A percentile compares a stretch with the other conserved stretches of the same genome.
Conservation (phyloP, 2,113 vertebrate genomes). For the Hypocryptadius cinnamomeus region DNA sequence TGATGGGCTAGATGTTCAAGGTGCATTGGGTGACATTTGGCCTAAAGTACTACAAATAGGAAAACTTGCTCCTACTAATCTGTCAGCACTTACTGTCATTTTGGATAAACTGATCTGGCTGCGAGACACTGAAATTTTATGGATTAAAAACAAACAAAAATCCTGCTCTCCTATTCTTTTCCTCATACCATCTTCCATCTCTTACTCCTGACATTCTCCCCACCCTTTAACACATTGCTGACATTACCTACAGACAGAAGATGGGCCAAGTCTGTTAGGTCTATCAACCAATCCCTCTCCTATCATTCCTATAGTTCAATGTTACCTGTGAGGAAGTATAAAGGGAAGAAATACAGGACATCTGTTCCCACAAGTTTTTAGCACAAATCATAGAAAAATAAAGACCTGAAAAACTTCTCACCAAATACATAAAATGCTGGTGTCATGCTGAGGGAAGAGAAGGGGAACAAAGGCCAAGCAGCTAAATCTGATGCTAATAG, state of each 20-base stretch:
- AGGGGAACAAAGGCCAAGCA: neutral
- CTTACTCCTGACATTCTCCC: neutral
- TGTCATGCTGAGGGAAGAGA: neutral
- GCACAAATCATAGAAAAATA: neutral
- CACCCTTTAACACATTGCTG: neutral
- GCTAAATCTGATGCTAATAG: neutral
- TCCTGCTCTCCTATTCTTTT: neutral
- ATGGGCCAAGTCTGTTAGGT: neutral
- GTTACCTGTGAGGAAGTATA: neutral
- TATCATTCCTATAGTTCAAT: fast-evolving
- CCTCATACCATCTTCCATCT: neutral
- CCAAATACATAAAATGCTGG: neutral
- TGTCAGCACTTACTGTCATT: neutral
- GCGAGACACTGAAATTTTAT: neutral
- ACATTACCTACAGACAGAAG: neutral
- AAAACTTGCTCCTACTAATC: neutral
- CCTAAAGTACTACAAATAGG: neutral
- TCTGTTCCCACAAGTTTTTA: neutral
- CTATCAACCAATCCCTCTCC: neutral
- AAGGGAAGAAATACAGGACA: neutral
- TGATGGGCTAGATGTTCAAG: neutral
- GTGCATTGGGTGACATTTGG: neutral
- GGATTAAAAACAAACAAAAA: neutral
- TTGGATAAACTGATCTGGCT: neutral
- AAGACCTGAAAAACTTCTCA: neutral